phyloP scores from a whole-genome alignment of 2,797 vertebrate species.

The Neoniphon sammara region DNA sequence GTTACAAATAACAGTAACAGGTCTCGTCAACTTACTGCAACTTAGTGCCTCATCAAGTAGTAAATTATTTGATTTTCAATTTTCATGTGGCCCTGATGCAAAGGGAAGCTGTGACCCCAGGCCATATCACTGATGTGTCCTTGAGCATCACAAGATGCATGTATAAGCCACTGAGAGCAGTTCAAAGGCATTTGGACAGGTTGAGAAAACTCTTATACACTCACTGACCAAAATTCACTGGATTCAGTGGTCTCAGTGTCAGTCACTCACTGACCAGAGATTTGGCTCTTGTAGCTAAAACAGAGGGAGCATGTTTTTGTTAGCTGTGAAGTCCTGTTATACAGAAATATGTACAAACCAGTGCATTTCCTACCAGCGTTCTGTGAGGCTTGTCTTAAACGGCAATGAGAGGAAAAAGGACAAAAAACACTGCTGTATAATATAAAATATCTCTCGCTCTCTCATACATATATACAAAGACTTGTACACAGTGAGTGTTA shows the following conservation, averaged over 20 bases:
- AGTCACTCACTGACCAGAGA: constrained; percentile 10
- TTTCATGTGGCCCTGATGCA: constrained; percentile 35
- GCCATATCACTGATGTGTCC: constrained; percentile 14
- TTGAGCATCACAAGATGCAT: constrained; percentile 4
- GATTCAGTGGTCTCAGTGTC: neutral
- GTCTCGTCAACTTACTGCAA: constrained; percentile 18
- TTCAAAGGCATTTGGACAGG: constrained; percentile 50
- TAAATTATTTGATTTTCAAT: neutral
- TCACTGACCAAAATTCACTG: neutral
- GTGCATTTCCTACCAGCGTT: constrained; percentile 44
- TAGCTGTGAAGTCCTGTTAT: constrained; percentile 19
- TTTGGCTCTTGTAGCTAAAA: constrained; percentile 9
- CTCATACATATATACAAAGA: constrained; percentile 63
- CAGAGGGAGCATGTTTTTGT: constrained; percentile 13
- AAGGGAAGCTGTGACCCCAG: constrained; percentile 30
- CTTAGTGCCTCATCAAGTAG: constrained; percentile 46
- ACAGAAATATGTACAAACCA: constrained; percentile 51
- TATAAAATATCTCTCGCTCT: constrained; percentile 55
- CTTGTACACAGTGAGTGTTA: constrained; percentile 17
- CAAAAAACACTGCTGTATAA: constrained; percentile 55
- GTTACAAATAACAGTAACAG: constrained; percentile 16
- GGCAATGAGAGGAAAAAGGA: constrained; percentile 14
- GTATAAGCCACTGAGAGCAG: constrained; percentile 33
- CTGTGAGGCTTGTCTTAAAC: constrained; percentile 46
- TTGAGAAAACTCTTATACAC: constrained; percentile 6